Base-by-base conservation (phyloP, 1,140 invertebrate genomes). In the Gryllus bimaculatus region DNA sequence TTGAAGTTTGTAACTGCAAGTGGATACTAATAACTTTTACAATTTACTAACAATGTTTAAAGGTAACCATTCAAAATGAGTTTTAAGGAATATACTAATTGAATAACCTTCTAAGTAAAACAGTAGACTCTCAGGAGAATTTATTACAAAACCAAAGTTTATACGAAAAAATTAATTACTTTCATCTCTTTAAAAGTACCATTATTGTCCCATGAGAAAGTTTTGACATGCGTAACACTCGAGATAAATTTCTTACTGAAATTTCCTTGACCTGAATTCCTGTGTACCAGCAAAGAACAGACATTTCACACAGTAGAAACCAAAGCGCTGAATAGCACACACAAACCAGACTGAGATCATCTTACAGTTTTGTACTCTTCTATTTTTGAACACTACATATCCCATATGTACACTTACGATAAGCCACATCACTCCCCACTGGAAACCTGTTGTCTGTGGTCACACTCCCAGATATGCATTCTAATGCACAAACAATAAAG, bases 271-370 rank as follows among this genome's bases (percentile, higher is more conserved):
- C 7, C 54, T 13, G 54, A 66, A 66, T 66, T 66, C 10, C 18
- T 66, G 54, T 10, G 54, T 66, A 66, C 54, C 54, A 66, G 54
- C 54, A 66, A 18, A 13, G 54, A 66, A 66, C 54, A 13, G 18
- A 13, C 18, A 66, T 13, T 66, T 13, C 10, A 66, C 18, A 18
- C 18, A 66, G 18, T 66, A 13, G 18, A 66, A 66, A 13, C 18
- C 54, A 66, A 18, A 66, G 18, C 10, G 10, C 10, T 66, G 18
- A 10, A 66, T 66, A 66, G 18, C 54, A 66, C 54, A 66, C 54
- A 66, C 54, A 66, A 66, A 66, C 54, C 54, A 66, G 54, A 66
- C 54, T 66, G 54, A 66, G 54, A 66, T 66, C 54, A 66, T 66
- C 54, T 66, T 66, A 66, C 54, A 66, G 18, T 66, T 66, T 66